Base-by-base conservation (phyloP, 2,888 invertebrate genomes). In the Chloroclystis v-ata region DNA sequence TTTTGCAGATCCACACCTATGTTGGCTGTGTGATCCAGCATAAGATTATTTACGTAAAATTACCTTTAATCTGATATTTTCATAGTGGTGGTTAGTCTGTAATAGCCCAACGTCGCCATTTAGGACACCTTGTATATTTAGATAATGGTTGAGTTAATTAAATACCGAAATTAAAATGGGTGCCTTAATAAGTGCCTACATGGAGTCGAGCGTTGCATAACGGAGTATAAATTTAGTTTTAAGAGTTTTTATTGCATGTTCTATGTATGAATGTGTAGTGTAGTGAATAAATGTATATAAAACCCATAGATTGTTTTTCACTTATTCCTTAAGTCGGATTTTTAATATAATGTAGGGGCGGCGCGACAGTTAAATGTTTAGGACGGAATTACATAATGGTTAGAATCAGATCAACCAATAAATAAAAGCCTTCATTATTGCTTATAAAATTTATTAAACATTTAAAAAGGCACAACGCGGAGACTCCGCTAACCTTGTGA, bases 381-480 rank as follows among this genome's bases (percentile, higher is more conserved):
- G n/a, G n/a, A n/a, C n/a, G n/a, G n/a, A n/a, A n/a, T n/a, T n/a
- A n/a, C n/a, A n/a, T n/a, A n/a, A n/a, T n/a, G n/a, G n/a, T n/a
- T n/a, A n/a, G n/a, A n/a, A n/a, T n/a, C n/a, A 28, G 28, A 28
- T 3, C 2, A 2, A 28, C 6, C 10, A 20, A 16, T n/a, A n/a
- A 33, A 10, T 52, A 53, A 63, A 58, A 64, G 2, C 43, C 3
- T n/a, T 10, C 35, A 16, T 33, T 48, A 47, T 62, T 56, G 65
- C 62, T 65, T 68, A 69, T 65, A 68, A 73, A 74, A 69, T 79
- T 73, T 82, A 82, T 81, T 78, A 75, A 75, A 78, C 73, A 79
- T 75, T 77, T 70, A 77, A 78, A 33, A 70, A 82, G 82, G 82
- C 82, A 82, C 82, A 78, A 70, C 71, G 49, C 48, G 69, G 67